Evolutionary conservation across 37 sponge, comb jelly and placozoan genomes (phyloP).

Genomic region (Amphimedon queenslandica): DNA sequence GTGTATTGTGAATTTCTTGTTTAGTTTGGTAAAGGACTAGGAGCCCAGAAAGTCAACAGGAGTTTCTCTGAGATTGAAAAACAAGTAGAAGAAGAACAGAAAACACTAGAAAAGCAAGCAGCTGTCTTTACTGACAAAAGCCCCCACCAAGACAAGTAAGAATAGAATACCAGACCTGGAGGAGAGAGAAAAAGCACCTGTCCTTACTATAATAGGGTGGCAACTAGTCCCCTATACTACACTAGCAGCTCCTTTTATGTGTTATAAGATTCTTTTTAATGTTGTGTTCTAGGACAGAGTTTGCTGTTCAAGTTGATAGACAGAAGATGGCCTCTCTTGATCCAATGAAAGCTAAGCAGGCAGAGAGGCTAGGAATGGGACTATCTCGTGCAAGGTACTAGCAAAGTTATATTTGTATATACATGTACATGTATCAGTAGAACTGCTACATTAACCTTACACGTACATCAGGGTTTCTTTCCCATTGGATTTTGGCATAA

Average conservation of each 20-base stretch:
- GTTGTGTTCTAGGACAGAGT: too few species aligned
- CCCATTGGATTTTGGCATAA: too few species aligned
- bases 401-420: neutral
- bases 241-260: too few species aligned
- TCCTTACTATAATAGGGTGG: neutral
- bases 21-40: conserved; percentile 85
- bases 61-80: conserved; percentile 72
- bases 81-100: conserved; percentile 37
- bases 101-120: neutral
- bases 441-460: too few species aligned
- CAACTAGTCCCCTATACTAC: neutral
- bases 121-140: neutral
- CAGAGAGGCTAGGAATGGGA: conserved; percentile 95
- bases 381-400: conserved; percentile 47
- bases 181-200: too few species aligned
- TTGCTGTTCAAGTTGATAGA: too few species aligned
- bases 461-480: too few species aligned
- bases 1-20: too few species aligned
- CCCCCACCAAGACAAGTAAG: neutral
- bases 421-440: conserved; percentile 4
- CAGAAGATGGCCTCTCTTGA: too few species aligned
- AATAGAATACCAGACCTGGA: too few species aligned
- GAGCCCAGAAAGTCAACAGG: conserved; percentile 73
- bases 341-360: conserved; percentile 70
- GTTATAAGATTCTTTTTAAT: too few species aligned